Evolutionary conservation across 2,888 invertebrate genomes (phyloP).

Genomic region (Oeneis ivallda): DNA sequence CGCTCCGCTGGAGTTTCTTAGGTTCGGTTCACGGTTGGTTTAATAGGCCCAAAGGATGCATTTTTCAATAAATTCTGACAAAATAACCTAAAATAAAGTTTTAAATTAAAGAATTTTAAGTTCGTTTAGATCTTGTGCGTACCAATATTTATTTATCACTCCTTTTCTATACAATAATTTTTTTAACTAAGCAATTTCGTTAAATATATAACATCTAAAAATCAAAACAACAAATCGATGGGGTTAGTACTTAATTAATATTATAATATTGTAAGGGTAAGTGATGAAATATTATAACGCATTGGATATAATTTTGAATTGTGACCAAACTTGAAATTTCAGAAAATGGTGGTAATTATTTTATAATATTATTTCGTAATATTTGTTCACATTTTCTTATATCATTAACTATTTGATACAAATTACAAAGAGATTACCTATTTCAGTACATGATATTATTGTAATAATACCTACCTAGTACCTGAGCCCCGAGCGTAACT

Average conservation of each 20-base stretch:
- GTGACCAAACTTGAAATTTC: too few species aligned
- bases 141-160: not conserved
- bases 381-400: not conserved
- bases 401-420: not conserved
- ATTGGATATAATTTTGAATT: too few species aligned
- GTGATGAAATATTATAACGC: too few species aligned
- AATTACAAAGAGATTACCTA: constrained; percentile 1
- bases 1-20: too few species aligned
- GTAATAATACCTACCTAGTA: not conserved
- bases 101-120: constrained; percentile 9
- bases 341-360: too few species aligned
- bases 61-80: too few species aligned
- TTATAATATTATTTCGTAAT: too few species aligned
- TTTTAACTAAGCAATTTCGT: not conserved
- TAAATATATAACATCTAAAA: not conserved
- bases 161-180: not conserved
- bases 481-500: not conserved
- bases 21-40: too few species aligned
- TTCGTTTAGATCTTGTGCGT: not conserved
- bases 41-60: too few species aligned
- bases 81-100: not conserved
- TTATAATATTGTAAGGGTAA: not conserved
- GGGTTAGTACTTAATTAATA: constrained; percentile 2
- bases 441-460: constrained; percentile 1
- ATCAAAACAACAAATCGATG: constrained; percentile 1